Base-by-base conservation (phyloP, 2,113 vertebrate genomes). In the Pteropus alecto region DNA sequence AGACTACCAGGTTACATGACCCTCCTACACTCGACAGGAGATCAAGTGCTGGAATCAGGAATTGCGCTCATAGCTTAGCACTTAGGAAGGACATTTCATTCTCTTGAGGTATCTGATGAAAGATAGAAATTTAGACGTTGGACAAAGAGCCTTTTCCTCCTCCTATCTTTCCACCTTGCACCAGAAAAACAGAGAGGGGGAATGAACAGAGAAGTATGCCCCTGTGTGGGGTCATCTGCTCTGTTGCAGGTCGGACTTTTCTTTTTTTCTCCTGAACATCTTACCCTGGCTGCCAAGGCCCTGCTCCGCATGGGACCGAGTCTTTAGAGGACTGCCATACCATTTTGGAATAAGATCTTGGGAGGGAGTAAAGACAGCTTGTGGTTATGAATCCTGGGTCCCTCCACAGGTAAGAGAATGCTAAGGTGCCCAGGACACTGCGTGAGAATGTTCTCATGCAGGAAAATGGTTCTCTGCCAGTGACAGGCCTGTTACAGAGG, bases 281-380 rank as follows among this genome's bases (percentile, higher is more conserved):
- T 90, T 77, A 60, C 15, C 41, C 28, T 67, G n/a, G 67, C 61
- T 87, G 61, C 19, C 48, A 68, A 65, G n/a, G 24, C 11, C 46
- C 38, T 81, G 61, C 78, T 61, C 2, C 41, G 21, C 54, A 0
- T 0, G 0, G 68, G 60, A 10, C 82, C 46, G 41, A 61, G 85
- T 81, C 54, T 90, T 54, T 21, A 54, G 63, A 58, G n/a, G 30
- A 35, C 0, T 92, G 92, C 54, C 41, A 48, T 97, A 33, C 58
- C 58, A 51, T 95, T 97, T 93, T 28, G 68, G 92, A 88, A 33
- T 79, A n/a, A 54, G 14, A 0, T 77, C 82, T 95, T 97, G 94
- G 90, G 95, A 95, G 56, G 71, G n/a, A 95, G 21, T 74, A 5
- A 96, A 96, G 98, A 97, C 92, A 97, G 77, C 90, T 68, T 2